Percentiles rank a stretch among this genome's conserved stretches.
Evolutionary conservation across 2,888 invertebrate species (phyloP).

Genomic region (Phyto melanocephala): DNA sequence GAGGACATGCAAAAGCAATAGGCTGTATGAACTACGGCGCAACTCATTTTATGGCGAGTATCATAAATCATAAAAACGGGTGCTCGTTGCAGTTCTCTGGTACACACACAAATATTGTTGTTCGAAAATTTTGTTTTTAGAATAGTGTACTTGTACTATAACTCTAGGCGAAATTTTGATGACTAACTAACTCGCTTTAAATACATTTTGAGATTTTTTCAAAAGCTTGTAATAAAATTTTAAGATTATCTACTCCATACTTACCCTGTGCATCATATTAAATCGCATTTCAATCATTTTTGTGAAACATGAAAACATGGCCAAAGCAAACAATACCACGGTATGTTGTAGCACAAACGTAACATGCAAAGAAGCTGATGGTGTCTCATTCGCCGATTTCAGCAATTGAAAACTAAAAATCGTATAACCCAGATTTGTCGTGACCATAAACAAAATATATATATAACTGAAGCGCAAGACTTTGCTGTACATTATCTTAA

Average conservation of each 20-base stretch:
- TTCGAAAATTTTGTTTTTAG: too few relatives aligned
- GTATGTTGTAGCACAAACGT: slow-evolving; percentile 76
- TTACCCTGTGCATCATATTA: slow-evolving; percentile 76
- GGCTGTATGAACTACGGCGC: too few relatives aligned
- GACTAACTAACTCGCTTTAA: too few relatives aligned
- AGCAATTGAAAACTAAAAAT: slow-evolving; percentile 73
- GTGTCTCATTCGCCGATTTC: slow-evolving; percentile 68
- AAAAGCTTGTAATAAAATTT: too few relatives aligned
- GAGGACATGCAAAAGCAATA: too few relatives aligned
- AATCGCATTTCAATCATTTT: slow-evolving; percentile 73
- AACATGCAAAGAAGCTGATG: slow-evolving; percentile 72
- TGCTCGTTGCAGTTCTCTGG: too few relatives aligned
- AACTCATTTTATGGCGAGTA: too few relatives aligned
- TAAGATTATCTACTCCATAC: slow-evolving; percentile 8
- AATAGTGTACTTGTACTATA: too few relatives aligned
- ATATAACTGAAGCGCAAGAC: slow-evolving; percentile 73
- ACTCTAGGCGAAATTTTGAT: too few relatives aligned
- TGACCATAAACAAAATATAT: slow-evolving; percentile 69
- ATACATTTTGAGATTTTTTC: too few relatives aligned
- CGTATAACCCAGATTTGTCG: slow-evolving; percentile 71
- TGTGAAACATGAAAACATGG: slow-evolving; percentile 71
- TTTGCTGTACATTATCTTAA: slow-evolving; percentile 76
- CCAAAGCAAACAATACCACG: slow-evolving; percentile 72
- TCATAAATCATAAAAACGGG: too few relatives aligned
- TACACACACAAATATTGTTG: too few relatives aligned